phyloP scores from a whole-genome alignment of 2,888 invertebrate species.

The Eupithecia exiguata region DNA sequence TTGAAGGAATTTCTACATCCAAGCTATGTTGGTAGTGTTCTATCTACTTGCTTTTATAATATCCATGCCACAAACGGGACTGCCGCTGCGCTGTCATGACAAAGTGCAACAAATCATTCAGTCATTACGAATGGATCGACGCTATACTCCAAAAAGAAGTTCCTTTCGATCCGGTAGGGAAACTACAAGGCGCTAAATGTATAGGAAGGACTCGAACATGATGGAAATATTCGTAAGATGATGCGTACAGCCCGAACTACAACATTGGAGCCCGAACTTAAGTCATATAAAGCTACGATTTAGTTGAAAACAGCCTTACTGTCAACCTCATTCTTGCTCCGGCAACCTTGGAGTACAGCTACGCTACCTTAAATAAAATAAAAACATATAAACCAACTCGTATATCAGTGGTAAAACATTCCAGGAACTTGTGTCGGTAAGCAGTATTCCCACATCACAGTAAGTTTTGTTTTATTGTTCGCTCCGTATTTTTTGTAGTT shows the following conservation, averaged over 20 bases:
- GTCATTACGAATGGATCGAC: no score
- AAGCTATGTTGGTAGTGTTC: no score
- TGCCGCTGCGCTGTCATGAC: no score
- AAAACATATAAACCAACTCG: conserved; percentile 2
- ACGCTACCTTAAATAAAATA: not conserved
- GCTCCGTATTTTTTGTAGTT: conserved; percentile 10
- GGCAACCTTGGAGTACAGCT: not conserved
- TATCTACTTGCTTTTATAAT: no score
- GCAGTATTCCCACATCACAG: conserved; percentile 6
- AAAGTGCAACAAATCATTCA: not conserved
- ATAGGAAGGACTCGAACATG: no score
- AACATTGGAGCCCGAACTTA: not conserved
- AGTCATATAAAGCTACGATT: not conserved
- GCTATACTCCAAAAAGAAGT: no score
- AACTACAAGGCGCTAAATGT: no score
- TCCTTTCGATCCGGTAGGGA: no score
- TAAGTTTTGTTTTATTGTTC: conserved; percentile 11
- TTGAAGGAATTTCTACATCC: no score
- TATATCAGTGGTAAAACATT: not conserved
- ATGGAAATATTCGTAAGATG: no score
- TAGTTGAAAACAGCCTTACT: not conserved
- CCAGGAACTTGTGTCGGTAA: conserved; percentile 2
- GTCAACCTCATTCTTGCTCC: not conserved
- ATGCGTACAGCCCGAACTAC: no score
- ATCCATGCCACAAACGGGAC: no score